Evolutionary conservation across 2,797 vertebrate genomes (phyloP).

Genomic region (Urocyon cinereoargenteus): DNA sequence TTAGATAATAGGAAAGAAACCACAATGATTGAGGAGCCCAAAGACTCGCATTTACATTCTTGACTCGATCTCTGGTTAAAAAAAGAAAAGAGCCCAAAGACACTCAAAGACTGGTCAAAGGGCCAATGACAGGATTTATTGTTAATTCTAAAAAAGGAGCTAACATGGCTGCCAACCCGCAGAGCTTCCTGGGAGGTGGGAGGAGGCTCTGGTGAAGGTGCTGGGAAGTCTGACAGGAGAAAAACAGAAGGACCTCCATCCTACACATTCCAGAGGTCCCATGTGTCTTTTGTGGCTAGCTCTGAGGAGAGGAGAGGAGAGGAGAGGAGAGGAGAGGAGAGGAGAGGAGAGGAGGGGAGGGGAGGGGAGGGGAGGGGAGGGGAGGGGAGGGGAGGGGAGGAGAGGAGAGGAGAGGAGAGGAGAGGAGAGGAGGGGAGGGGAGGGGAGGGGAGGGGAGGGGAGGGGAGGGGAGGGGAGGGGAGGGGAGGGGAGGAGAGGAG

Average conservation of each 20-base stretch:
- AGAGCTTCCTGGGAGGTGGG: not conserved
- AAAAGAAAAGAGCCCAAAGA: not conserved
- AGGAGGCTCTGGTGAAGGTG: not conserved
- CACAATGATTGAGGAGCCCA: not conserved
- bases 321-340: accelerated
- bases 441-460: not conserved
- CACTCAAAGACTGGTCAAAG: not conserved
- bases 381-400: not conserved
- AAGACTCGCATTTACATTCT: not conserved
- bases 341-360: accelerated
- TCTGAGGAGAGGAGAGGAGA: not conserved
- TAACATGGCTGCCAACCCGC: not conserved
- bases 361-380: not conserved
- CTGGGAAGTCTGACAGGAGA: not conserved
- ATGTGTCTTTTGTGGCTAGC: not conserved
- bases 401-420: not conserved
- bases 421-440: not conserved
- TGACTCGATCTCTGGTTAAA: not conserved
- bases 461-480: too few species aligned
- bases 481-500: not conserved
- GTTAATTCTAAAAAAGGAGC: not conserved
- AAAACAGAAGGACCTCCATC: not conserved
- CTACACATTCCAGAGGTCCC: not conserved
- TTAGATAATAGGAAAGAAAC: not conserved
- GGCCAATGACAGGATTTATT: not conserved